These are phyloP conservation scores for Eulimnadia texana DNA, from an alignment of 1,140 invertebrate genomes.

Conservation along the genomic window DNA sequence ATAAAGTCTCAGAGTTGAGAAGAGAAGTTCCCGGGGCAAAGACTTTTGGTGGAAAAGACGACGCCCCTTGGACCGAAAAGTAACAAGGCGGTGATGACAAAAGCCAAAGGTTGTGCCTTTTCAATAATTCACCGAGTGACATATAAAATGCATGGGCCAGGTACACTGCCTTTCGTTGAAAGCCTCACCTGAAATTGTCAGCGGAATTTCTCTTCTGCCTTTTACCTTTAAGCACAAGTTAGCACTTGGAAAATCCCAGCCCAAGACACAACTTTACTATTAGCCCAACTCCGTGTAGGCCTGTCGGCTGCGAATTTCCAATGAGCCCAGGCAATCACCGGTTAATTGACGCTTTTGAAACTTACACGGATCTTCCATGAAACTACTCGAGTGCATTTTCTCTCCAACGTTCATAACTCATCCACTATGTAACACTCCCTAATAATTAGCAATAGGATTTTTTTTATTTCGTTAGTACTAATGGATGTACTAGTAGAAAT, in stretches of 20 bases:
- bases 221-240: no score
- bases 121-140: background rate
- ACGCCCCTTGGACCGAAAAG: background rate
- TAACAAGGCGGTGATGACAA: background rate
- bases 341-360: background rate
- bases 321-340: background rate
- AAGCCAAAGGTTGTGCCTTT: background rate
- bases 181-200: background rate
- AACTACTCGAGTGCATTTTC: background rate
- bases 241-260: background rate
- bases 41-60: background rate
- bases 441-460: no score
- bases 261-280: background rate
- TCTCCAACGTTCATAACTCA: no score
- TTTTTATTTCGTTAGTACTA: no score
- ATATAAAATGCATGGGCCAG: background rate
- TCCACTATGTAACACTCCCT: no score
- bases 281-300: background rate
- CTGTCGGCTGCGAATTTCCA: background rate
- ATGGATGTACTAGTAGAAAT: no score
- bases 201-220: background rate
- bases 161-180: background rate
- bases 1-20: no score
- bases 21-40: no score
- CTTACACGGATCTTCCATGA: background rate